Evolutionary conservation across 2,888 invertebrate genomes (phyloP), one percentile per base, ranked within the genome.

Genomic region (Neuroscelio doddi): DNA sequence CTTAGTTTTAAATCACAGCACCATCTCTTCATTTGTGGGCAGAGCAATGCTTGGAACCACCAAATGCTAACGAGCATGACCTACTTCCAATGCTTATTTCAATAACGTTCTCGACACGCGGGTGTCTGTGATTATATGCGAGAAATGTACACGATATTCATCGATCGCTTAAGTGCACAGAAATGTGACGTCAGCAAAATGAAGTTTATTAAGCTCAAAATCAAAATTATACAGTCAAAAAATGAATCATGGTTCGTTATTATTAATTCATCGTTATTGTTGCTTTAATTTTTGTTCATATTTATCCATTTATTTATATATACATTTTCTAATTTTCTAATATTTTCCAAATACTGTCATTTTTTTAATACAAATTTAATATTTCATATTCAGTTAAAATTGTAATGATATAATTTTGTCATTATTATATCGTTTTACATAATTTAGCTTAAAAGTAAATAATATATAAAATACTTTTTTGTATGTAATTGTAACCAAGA

Each of bases 41-140:
- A 50, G 52, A 64, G 44, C 17, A 41, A 46, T 29, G 38, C 38
- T 36, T 50, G 50, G 55, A 62, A 59, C 64, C 73, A 73, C 74
- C 69, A 65, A 71, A 70, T 70, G 71, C 70, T 78, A 80, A 79
- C 78, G 77, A 78, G 75, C 72, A 68, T 76, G 78, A 80, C 79
- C 80, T 61, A 77, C 56, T 73, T 78, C 69, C 41, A 52, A 49
- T 29, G 29, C 42, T 64, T 64, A 51, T 55, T 55, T 55, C 55
- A 59, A 59, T 64, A 64, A 58, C 45, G 26, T 39, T 38, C 51
- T 64, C 55, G 30, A 50, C 64, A 55, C 50, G 36, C 58, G 50
- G 55, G 55, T 12, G 42, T 50, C 47, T 55, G 55, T 55, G 55
- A 64, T 64, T 64, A 59, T 46, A 59, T 21, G 41, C 64, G 59